Evolutionary conservation across 1,140 invertebrate species (phyloP).

Genomic region (Coenobita brevimanus): DNA sequence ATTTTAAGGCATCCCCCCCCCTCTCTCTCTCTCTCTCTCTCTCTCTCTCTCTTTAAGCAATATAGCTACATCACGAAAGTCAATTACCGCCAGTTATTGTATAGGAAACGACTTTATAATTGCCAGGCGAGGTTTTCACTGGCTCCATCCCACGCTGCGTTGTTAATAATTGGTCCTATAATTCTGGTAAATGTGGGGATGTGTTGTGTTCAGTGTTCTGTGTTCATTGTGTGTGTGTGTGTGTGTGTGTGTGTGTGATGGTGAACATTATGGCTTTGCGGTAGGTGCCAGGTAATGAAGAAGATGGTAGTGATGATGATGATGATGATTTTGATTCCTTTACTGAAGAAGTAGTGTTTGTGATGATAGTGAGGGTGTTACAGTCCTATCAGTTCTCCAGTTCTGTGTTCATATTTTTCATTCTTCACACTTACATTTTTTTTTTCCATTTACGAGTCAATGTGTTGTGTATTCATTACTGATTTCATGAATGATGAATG

Average conservation of each 20-base stretch:
- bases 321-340: too few species aligned
- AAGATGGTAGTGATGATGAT: too few species aligned
- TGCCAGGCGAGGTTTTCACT: neutral
- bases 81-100: neutral
- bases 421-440: too few species aligned
- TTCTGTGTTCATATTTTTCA: too few species aligned
- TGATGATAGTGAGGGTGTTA: neutral
- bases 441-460: too few species aligned
- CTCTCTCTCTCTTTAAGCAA: neutral
- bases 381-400: neutral
- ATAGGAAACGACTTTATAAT: neutral
- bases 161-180: too few species aligned
- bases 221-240: constrained; percentile 34
- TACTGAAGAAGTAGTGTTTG: too few species aligned
- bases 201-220: neutral
- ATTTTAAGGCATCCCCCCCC: neutral
- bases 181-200: too few species aligned
- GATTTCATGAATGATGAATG: too few species aligned
- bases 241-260: neutral
- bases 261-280: neutral
- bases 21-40: neutral
- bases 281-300: too few species aligned
- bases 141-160: neutral
- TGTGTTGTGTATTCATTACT: too few species aligned
- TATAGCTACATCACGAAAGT: neutral